A percentile compares a stretch with the other conserved stretches of the same genome.
Evolutionary conservation across 2,113 vertebrate genomes (phyloP).

Genomic region (Eidolon helvum): DNA sequence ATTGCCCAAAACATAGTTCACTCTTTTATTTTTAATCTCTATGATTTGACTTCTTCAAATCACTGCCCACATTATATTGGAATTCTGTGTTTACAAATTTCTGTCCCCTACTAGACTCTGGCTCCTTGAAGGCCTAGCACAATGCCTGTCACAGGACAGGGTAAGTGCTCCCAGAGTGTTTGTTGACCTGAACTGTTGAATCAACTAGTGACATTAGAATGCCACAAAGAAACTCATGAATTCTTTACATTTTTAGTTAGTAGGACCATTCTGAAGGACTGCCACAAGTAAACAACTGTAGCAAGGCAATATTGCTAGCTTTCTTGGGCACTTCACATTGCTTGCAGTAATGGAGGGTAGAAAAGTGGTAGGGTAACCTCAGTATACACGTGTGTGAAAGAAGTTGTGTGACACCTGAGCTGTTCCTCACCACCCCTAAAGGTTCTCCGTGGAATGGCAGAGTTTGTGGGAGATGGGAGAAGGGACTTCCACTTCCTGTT

Average conservation of each 20-base stretch:
- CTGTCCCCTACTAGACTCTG: not conserved
- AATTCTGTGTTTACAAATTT: not conserved
- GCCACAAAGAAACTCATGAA: not conserved
- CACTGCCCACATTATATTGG: not conserved
- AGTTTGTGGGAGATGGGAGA: not conserved
- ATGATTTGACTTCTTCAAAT: not conserved
- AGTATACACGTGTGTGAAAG: not conserved
- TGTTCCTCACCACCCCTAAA: not conserved
- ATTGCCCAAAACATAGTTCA: not conserved
- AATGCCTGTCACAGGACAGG: not conserved
- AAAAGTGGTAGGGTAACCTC: not conserved
- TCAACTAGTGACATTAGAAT: not conserved
- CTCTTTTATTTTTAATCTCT: not conserved
- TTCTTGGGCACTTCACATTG: not conserved
- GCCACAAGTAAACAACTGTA: not conserved
- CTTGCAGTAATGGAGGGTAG: not conserved
- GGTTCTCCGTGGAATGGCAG: not conserved
- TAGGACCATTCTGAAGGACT: not conserved
- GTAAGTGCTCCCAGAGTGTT: not conserved
- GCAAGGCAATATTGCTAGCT: not conserved
- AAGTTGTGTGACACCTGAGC: not conserved
- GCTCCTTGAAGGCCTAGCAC: not conserved
- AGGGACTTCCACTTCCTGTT: not conserved
- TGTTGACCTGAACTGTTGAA: conserved; percentile 1
- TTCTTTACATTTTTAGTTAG: not conserved